Conservation (phyloP, 2,113 vertebrate species). For the Siniperca chuatsi region DNA sequence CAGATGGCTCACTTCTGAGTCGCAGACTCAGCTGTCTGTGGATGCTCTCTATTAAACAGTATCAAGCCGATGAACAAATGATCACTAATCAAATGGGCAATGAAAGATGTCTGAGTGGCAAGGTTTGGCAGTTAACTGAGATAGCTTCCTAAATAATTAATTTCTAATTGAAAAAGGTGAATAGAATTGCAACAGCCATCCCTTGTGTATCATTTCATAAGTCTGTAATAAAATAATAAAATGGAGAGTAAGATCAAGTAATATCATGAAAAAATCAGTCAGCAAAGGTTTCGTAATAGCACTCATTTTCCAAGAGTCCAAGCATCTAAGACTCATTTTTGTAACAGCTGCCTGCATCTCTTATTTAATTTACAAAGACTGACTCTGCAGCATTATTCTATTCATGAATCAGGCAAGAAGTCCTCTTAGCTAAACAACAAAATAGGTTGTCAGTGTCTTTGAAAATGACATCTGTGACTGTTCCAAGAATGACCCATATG, state of each 20-base stretch:
- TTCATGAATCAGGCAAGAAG: not conserved
- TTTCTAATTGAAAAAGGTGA: constrained; percentile 43
- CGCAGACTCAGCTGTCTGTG: constrained; percentile 45
- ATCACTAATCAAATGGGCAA: constrained; percentile 60
- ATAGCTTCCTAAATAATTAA: constrained; percentile 56
- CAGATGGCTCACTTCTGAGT: constrained; percentile 27
- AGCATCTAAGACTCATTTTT: not conserved
- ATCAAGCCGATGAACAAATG: constrained; percentile 55
- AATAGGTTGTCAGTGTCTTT: not conserved
- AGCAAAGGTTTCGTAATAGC: not conserved
- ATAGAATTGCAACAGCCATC: constrained; percentile 13
- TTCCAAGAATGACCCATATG: not conserved
- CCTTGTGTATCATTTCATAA: constrained; percentile 17
- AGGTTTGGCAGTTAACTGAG: constrained; percentile 36
- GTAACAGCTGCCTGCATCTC: not conserved
- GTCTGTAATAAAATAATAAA: constrained; percentile 17
- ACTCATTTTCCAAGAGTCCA: not conserved
- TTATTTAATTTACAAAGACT: constrained; percentile 4
- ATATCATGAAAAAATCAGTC: constrained; percentile 1
- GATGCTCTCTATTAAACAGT: constrained; percentile 48
- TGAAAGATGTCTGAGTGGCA: constrained; percentile 20
- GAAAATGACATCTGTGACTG: not conserved
- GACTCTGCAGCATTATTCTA: not conserved
- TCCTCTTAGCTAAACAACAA: not conserved
- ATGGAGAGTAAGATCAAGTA: constrained; percentile 6